Evolutionary conservation across 2,888 invertebrate genomes (phyloP), one percentile per base, ranked within the genome.

Genomic region (Scaptodrosophila latifasciaeformis): DNA sequence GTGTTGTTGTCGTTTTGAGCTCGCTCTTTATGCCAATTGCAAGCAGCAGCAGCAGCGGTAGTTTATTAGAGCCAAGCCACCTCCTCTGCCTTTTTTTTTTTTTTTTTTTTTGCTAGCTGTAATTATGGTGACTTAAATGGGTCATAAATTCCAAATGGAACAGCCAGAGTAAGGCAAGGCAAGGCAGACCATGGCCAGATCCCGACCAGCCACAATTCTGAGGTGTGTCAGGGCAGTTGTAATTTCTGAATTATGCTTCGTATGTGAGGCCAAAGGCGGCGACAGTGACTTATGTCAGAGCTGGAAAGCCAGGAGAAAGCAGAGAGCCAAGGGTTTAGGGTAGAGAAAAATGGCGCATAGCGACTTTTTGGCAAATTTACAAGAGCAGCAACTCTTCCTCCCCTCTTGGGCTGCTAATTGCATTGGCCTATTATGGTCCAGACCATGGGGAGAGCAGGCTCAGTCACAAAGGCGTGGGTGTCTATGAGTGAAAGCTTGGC

Each of bases 121-220:
- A 84, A 84, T 84, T 84, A 84, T 72, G 71, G 61, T 67, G 82
- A 76, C 77, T 78, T 75, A 77, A 84, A 83, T 80, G 75, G 76
- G 70, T 75, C 77, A 84, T 79, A 81, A 84, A 83, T 78, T 82
- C 74, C 72, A 56, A 40, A 40, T 40, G 40, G 40, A 21, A 40
- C 40, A 40, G 40, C 18, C 37, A 18, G 18, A 29, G 43, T 27
- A 43, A 2, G 37, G 17, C 17, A 37, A 2, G 10, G n/a, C 35
- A 35, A n/a, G 35, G 35, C 15, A 35, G 10, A 2, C 13, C n/a
- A n/a, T n/a, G n/a, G n/a, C n/a, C n/a, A n/a, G n/a, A n/a, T n/a
- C n/a, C n/a, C n/a, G n/a, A n/a, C n/a, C n/a, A n/a, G 35, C 35
- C 17, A 9, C 35, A n/a, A 24, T 35, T 15, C 35, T 35, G 13